phyloP scores from a whole-genome alignment of 2,113 vertebrate species.

The Eudyptes chrysolophus region DNA sequence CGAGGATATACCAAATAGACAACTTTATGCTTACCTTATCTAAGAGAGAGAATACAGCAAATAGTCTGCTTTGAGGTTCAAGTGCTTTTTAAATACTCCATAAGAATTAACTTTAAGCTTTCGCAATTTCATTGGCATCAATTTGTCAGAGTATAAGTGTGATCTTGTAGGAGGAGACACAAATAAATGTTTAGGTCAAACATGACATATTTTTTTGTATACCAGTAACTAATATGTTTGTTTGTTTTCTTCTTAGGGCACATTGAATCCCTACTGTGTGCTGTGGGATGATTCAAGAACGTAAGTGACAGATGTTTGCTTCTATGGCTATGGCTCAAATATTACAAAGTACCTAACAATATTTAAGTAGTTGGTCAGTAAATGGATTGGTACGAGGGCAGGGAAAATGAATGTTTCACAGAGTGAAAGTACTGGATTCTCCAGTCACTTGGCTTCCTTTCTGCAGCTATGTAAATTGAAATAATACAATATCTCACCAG shows the following conservation, averaged over 20 bases:
- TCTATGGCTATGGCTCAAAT: conserved; percentile 36
- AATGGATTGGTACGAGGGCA: neutral
- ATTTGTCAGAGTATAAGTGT: neutral
- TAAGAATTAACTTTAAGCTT: neutral
- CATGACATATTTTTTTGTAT: neutral
- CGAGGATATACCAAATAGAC: neutral
- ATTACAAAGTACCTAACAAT: neutral
- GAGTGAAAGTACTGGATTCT: neutral
- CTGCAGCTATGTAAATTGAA: neutral
- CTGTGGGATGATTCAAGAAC: conserved; percentile 92
- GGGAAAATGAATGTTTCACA: neutral
- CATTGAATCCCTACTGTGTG: conserved; percentile 94
- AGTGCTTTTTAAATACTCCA: neutral
- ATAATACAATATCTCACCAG: neutral
- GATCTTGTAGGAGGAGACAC: neutral
- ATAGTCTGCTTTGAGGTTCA: neutral
- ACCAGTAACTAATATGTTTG: neutral
- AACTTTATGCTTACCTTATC: neutral
- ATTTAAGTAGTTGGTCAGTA: neutral
- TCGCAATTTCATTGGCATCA: neutral
- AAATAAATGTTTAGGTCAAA: neutral
- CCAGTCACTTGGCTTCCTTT: neutral
- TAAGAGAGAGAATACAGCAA: neutral
- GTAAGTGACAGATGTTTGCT: conserved; percentile 85
- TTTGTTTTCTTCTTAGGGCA: conserved; percentile 83